Evolutionary conservation across 2,113 vertebrate genomes (phyloP).

Genomic region (Penelope pileata): DNA sequence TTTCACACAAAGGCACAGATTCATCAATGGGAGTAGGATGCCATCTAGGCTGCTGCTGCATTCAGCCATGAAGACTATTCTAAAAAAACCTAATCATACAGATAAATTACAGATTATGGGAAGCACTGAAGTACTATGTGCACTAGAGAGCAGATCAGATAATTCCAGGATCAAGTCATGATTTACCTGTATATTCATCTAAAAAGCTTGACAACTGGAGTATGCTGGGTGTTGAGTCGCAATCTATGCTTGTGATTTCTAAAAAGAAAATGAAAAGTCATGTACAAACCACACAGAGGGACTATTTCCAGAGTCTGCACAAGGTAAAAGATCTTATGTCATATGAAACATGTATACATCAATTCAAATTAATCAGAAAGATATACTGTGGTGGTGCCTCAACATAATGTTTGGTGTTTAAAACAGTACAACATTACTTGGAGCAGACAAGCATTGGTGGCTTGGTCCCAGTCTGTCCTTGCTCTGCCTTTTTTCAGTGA

Average conservation of each 20-base stretch:
- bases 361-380: neutral
- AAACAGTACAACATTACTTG: neutral
- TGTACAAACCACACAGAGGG: neutral
- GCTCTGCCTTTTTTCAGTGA: neutral
- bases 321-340: neutral
- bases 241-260: slow-evolving; percentile 42
- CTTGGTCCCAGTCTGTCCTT: neutral
- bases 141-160: neutral
- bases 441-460: neutral
- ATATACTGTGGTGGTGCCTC: neutral
- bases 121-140: neutral
- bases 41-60: neutral
- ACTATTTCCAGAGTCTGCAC: neutral
- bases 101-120: neutral
- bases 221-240: fast-evolving
- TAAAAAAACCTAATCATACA: neutral
- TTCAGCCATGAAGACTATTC: neutral
- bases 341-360: neutral
- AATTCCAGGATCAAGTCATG: neutral
- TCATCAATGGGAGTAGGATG: neutral
- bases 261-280: neutral
- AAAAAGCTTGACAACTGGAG: neutral
- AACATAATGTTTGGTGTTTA: neutral
- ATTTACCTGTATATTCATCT: slow-evolving; percentile 59
- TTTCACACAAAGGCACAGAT: neutral